These are phyloP conservation scores for Cardiocondyla obscurior DNA, from an alignment of 1,140 invertebrate genomes.

Conservation along the genomic window DNA sequence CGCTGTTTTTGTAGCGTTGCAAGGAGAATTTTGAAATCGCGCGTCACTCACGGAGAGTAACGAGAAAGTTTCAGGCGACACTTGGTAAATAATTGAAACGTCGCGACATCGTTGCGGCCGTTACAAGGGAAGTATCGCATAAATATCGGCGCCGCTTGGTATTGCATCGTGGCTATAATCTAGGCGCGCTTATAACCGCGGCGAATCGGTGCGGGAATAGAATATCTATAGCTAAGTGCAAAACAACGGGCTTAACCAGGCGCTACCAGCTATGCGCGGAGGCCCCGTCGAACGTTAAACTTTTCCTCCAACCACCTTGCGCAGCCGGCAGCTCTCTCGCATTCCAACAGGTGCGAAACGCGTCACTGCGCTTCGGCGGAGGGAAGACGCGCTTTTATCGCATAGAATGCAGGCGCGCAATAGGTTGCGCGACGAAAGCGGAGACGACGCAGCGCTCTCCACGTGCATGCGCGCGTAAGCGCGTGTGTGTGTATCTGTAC, in stretches of 20 bases:
- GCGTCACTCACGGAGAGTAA: not conserved
- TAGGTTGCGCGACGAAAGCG: conserved; percentile 51
- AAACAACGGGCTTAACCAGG: not conserved
- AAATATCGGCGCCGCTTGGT: conserved; percentile 12
- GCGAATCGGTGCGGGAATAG: conserved; percentile 29
- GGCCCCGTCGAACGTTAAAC: conserved; percentile 54
- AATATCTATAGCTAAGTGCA: not conserved
- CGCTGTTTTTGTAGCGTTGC: not conserved
- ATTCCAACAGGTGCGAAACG: conserved; percentile 83
- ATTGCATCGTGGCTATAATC: conserved; percentile 9
- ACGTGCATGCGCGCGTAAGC: not conserved
- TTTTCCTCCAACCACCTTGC: conserved; percentile 59
- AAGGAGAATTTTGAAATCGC: not conserved
- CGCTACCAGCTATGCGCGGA: conserved; percentile 16
- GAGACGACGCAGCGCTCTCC: not conserved
- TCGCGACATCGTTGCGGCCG: not conserved
- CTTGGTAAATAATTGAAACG: not conserved
- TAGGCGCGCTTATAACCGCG: conserved; percentile 6
- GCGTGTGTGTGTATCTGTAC: not conserved
- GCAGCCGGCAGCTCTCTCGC: conserved; percentile 58
- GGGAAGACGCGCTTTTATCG: conserved; percentile 66
- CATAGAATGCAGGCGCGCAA: conserved; percentile 56
- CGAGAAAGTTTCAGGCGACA: too few relatives aligned
- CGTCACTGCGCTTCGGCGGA: conserved; percentile 66
- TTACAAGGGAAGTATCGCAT: conserved; percentile 5